Base-by-base conservation (phyloP, 2,113 vertebrate species). In the Passer domesticus region DNA sequence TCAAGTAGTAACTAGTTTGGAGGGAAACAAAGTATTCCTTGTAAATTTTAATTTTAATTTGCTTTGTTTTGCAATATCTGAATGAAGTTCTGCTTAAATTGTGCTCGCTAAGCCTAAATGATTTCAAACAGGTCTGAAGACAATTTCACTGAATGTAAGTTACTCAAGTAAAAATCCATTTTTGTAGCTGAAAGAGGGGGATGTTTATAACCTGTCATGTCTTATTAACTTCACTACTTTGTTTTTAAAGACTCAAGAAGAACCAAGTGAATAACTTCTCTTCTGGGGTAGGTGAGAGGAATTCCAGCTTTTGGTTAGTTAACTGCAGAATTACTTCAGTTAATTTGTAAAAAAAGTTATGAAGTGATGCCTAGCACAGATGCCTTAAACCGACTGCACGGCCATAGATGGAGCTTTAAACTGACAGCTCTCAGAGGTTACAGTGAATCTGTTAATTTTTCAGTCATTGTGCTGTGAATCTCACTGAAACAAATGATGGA, bases 11-110 rank as follows among this genome's bases (percentile, higher is more conserved):
- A 97, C 22, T n/a, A 95, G 53, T 94, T 96, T 94, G 94, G 89
- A 96, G 92, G 88, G 89, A 91, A 96, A 94, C 37, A 23, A 97
- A 97, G 59, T 79, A 90, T 63, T 97, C 93, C 88, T 94, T 95
- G 74, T 95, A 93, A 96, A 95, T 92, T 77, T 87, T 77, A n/a
- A 78, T 92, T 96, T 96, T 92, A 56, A 62, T 63, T 77, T 89
- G 70, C 80, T 96, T 93, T 83, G 60, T 95, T 91, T 97, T 94
- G 87, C 72, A 95, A 30, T 96, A 78, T 37, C 93, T 95, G 55
- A 94, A 96, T 95, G 87, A 96, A 95, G 39, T 79, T 97, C 44
- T 94, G 86, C 79, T 94, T 60, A 76, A 93, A 75, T 89, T 94
- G 68, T 94, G 70, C 72, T 97, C 50, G 39, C 89, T 81, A 84